Conservation (phyloP, 2,113 vertebrate genomes). For the Passer domesticus region DNA sequence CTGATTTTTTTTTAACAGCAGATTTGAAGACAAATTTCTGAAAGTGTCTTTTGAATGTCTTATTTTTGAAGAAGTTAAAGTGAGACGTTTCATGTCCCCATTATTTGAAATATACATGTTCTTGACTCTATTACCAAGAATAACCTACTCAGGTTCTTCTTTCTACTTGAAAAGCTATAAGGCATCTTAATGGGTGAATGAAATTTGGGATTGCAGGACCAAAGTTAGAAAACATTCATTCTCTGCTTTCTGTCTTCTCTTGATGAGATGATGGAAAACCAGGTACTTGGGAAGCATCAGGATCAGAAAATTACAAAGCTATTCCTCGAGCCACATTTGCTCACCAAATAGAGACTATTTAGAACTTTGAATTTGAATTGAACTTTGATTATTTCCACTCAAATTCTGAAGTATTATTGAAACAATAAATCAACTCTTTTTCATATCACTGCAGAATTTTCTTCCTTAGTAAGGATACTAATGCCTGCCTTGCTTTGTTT, state of each 20-base stretch:
- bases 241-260: background rate
- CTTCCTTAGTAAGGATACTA: background rate
- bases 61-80: background rate
- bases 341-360: background rate
- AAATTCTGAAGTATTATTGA: background rate
- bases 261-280: background rate
- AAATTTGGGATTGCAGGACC: background rate
- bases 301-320: background rate
- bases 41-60: background rate
- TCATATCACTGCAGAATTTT: background rate
- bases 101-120: background rate
- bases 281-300: background rate
- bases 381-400: background rate
- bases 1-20: background rate
- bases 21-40: background rate
- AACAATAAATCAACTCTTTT: background rate
- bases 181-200: background rate
- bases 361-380: background rate
- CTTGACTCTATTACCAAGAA: background rate
- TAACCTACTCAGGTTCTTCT: background rate
- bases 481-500: background rate
- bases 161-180: background rate
- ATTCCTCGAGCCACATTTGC: background rate
- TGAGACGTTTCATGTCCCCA: background rate
- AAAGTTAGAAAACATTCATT: background rate